These are phyloP conservation scores for Odontocerum albicorne DNA, from an alignment of 2,888 invertebrate species.

Conservation along the genomic window DNA sequence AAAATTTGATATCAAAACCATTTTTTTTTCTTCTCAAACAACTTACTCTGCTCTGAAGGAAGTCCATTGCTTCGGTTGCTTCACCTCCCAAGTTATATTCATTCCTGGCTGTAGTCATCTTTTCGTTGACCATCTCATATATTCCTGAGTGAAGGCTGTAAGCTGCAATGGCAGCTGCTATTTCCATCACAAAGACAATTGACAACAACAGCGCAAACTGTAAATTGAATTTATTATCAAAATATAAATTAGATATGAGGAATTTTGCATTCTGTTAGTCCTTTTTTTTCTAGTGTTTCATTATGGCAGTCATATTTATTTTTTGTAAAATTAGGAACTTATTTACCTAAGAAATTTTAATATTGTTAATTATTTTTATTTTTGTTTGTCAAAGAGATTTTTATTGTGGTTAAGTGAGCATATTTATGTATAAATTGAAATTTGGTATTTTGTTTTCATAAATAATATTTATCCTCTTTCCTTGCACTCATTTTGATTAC, in stretches of 20 bases:
- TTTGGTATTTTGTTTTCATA: too few relatives aligned
- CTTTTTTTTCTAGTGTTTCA: not conserved
- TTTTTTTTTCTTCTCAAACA: too few relatives aligned
- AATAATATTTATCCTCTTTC: too few relatives aligned
- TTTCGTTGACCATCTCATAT: constrained; percentile 54
- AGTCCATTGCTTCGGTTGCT: constrained; percentile 70
- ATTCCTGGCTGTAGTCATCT: constrained; percentile 64
- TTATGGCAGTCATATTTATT: too few relatives aligned
- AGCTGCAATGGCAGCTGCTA: constrained; percentile 81
- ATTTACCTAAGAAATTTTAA: too few relatives aligned
- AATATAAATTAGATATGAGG: not conserved
- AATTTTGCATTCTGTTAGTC: not conserved
- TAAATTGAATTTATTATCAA: constrained; percentile 30
- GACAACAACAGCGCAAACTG: constrained; percentile 80
- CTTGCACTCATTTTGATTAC: too few relatives aligned
- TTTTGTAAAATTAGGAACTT: too few relatives aligned
- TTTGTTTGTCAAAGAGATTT: too few relatives aligned
- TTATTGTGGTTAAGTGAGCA: too few relatives aligned
- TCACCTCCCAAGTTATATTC: constrained; percentile 60
- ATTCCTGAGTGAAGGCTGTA: constrained; percentile 69
- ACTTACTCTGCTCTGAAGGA: constrained; percentile 73
- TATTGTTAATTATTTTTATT: too few relatives aligned
- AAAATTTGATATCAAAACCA: constrained; percentile 1
- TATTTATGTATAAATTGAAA: too few relatives aligned
- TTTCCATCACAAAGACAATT: constrained; percentile 76